These are phyloP conservation scores for Pseudopodoces humilis DNA, from an alignment of 2,113 vertebrate genomes.

Conservation along the genomic window DNA sequence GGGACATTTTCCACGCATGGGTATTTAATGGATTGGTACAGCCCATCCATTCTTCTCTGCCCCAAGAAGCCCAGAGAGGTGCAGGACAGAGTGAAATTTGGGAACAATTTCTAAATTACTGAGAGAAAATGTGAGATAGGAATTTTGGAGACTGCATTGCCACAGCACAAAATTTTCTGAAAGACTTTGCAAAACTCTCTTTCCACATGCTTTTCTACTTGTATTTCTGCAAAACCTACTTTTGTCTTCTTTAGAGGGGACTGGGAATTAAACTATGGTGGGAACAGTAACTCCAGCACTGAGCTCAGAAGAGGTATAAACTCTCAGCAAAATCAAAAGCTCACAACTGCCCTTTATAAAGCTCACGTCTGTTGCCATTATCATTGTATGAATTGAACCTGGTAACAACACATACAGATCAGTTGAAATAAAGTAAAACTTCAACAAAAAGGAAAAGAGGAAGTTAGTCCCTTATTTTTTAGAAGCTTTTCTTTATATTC, in stretches of 20 bases:
- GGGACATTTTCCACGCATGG: neutral
- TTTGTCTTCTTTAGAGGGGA: neutral
- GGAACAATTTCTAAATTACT: neutral
- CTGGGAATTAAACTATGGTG: neutral
- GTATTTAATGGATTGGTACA: accelerated
- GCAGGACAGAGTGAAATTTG: neutral
- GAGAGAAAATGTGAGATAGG: neutral
- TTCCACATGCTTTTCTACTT: neutral
- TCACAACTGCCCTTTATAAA: neutral
- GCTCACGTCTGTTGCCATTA: neutral
- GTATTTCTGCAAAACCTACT: neutral
- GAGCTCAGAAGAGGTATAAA: neutral
- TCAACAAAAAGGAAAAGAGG: neutral
- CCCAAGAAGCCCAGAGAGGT: accelerated
- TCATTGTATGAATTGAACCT: neutral
- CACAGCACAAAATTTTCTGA: neutral
- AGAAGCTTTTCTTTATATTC: neutral
- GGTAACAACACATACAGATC: neutral
- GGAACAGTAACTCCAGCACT: neutral
- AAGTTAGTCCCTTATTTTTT: neutral
- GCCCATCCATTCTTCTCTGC: neutral
- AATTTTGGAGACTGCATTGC: neutral
- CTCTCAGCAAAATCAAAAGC: neutral
- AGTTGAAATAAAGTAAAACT: neutral
- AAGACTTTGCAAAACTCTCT: neutral